phyloP scores from a whole-genome alignment of 2,797 vertebrate species.

The Brachyrhaphis roseni region DNA sequence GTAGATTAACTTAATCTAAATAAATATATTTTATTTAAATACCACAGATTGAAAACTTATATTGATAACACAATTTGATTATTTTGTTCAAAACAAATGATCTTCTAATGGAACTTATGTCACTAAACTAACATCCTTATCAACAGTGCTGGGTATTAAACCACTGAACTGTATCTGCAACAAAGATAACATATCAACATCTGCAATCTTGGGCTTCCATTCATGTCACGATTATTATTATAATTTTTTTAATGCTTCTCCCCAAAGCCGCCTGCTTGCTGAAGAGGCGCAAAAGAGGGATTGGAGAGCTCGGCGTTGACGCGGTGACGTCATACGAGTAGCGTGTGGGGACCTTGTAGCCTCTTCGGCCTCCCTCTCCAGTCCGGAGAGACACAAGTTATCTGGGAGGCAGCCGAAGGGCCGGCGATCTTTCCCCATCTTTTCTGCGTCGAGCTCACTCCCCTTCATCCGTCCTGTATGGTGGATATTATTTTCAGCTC shows the following conservation, averaged over 20 bases:
- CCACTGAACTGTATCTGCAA: neutral
- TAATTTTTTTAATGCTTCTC: neutral
- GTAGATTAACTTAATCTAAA: neutral
- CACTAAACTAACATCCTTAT: neutral
- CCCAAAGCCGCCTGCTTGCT: neutral
- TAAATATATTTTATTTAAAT: neutral
- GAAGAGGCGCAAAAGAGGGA: slow-evolving; percentile 29
- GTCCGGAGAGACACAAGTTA: slow-evolving; percentile 82
- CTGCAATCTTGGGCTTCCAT: slow-evolving; percentile 10
- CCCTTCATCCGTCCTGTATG: slow-evolving; percentile 87
- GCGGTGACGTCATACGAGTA: slow-evolving; percentile 86
- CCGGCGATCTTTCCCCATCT: slow-evolving; percentile 79
- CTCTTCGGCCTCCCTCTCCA: slow-evolving; percentile 70
- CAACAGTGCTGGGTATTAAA: neutral
- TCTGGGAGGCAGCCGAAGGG: slow-evolving; percentile 82
- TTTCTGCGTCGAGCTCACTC: slow-evolving; percentile 78
- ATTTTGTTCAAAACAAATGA: neutral
- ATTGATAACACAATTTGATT: neutral
- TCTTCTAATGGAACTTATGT: neutral
- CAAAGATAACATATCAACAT: slow-evolving; percentile 7
- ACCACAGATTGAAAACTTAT: neutral
- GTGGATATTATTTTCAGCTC: slow-evolving; percentile 93
- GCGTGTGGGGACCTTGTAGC: slow-evolving; percentile 81
- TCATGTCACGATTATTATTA: neutral
- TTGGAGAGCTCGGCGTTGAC: slow-evolving; percentile 65